Conservation (phyloP, 2,113 vertebrate species). For the Mormyrus lacerda region DNA sequence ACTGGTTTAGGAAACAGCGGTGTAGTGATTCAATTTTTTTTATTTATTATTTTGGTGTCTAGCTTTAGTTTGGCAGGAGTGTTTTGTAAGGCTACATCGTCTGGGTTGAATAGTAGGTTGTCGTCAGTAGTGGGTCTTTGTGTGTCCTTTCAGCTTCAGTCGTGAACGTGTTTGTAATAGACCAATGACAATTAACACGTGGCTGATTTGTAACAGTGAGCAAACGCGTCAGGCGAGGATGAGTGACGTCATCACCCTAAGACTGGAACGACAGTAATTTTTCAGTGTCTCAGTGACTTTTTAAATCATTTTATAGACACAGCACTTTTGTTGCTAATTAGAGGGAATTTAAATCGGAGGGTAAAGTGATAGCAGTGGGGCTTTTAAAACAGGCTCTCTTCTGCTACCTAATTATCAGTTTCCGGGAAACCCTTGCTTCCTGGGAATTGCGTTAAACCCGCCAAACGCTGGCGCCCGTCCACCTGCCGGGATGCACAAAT, state of each 20-base stretch:
- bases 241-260: not conserved
- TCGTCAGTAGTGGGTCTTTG: not conserved
- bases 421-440: not conserved
- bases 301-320: not conserved
- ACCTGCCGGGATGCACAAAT: not conserved
- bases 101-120: not conserved
- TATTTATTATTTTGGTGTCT: not conserved
- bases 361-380: conserved; percentile 3
- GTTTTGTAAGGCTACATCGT: not conserved
- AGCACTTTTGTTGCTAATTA: not conserved
- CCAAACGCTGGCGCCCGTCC: not conserved
- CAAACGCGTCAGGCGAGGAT: not conserved
- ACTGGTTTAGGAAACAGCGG: not conserved
- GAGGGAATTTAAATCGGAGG: not conserved
- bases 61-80: not conserved
- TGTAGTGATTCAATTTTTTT: not conserved
- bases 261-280: not conserved
- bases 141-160: not conserved
- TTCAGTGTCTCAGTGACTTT: not conserved
- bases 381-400: not conserved
- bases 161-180: not conserved
- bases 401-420: conserved; percentile 2
- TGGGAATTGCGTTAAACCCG: not conserved
- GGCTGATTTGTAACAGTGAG: not conserved
- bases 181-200: not conserved